Evolutionary conservation across 2,797 vertebrate genomes (phyloP).

Genomic region (Siniperca obscura): DNA sequence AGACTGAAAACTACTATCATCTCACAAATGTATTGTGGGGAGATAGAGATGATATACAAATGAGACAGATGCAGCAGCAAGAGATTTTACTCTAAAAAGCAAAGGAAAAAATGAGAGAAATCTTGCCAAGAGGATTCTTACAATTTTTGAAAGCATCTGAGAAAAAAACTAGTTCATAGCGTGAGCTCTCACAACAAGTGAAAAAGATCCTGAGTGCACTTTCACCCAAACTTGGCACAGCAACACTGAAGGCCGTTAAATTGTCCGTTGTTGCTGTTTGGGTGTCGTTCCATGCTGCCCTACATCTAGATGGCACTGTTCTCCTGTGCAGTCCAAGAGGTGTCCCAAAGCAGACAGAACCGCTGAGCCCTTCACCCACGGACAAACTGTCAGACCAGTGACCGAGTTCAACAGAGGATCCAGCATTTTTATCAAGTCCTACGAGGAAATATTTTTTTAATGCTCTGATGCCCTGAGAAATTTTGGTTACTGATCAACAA

Average conservation of each 20-base stretch:
- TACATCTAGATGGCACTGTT: constrained; percentile 59
- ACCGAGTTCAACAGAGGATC: constrained; percentile 3
- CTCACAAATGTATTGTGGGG: background rate
- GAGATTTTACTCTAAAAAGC: background rate
- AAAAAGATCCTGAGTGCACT: constrained; percentile 24
- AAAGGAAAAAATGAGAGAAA: background rate
- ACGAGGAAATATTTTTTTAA: background rate
- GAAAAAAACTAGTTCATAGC: background rate
- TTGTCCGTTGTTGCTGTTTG: constrained; percentile 50
- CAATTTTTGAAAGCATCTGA: constrained; percentile 4
- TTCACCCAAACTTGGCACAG: constrained; percentile 57
- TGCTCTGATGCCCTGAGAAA: background rate
- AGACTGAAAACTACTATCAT: background rate
- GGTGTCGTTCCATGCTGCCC: constrained; percentile 23
- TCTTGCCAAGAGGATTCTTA: constrained; percentile 10
- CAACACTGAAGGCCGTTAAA: constrained; percentile 43
- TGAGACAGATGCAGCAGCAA: background rate
- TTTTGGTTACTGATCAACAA: constrained; percentile 40
- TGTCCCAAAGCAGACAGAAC: constrained; percentile 12
- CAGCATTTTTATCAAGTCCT: constrained; percentile 5
- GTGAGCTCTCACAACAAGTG: constrained; percentile 8
- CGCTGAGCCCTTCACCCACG: constrained; percentile 6
- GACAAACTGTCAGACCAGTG: constrained; percentile 17
- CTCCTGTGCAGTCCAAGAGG: constrained; percentile 11
- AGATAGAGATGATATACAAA: background rate